Percentiles rank a stretch among this genome's conserved stretches.
Evolutionary conservation across 2,113 vertebrate species (phyloP).

Genomic region (Cyanoderma ruficeps): DNA sequence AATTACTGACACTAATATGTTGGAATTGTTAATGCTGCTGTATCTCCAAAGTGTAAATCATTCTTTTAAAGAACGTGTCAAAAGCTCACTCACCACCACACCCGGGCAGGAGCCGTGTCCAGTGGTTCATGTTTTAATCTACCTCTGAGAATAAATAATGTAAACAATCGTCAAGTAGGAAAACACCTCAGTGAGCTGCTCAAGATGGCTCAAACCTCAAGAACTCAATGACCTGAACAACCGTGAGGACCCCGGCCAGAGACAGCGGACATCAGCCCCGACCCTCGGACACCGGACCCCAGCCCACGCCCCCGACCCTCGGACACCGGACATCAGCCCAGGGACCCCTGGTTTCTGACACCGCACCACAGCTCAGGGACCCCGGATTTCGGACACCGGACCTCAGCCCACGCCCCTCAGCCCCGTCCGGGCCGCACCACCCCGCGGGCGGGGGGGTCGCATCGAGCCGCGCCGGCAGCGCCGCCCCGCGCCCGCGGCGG

Average conservation of each 20-base stretch:
- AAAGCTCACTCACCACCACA: neutral
- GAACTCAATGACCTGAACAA: neutral
- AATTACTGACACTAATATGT: too few relatives aligned
- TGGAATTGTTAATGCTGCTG: neutral
- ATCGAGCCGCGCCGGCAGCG: neutral
- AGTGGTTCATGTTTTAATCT: neutral
- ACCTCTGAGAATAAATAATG: neutral
- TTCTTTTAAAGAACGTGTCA: neutral
- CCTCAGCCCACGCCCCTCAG: too few relatives aligned
- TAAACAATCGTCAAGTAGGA: neutral
- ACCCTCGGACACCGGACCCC: too few relatives aligned
- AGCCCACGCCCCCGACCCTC: too few relatives aligned
- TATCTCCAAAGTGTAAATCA: neutral
- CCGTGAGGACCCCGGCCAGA: fast-evolving
- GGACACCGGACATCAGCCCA: too few relatives aligned
- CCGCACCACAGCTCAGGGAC: too few relatives aligned
- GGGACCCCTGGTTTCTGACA: too few relatives aligned
- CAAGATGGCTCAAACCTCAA: neutral
- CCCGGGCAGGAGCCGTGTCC: neutral
- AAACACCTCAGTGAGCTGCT: neutral
- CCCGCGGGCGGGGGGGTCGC: neutral
- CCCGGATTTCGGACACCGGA: too few relatives aligned
- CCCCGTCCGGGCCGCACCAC: neutral
- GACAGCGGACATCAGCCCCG: too few relatives aligned
- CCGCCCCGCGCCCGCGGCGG: too few relatives aligned